Conservation (phyloP, 2,797 vertebrate species). For the Cygnus olor region DNA sequence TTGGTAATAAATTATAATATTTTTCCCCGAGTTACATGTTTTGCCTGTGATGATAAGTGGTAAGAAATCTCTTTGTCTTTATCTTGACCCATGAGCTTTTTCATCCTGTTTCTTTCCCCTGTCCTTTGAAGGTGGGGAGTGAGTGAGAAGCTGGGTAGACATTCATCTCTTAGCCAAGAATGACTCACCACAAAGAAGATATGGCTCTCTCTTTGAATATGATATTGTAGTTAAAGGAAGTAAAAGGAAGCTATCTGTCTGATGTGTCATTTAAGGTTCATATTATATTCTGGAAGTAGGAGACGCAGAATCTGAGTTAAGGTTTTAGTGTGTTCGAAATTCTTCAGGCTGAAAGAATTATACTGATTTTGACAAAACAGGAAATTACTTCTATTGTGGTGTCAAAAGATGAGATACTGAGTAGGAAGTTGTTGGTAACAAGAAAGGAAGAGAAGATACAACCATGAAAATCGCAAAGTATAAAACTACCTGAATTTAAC, state of each 20-base stretch:
- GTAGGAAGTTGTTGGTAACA: not conserved
- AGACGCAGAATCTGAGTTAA: not conserved
- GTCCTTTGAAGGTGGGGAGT: not conserved
- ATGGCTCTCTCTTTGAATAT: not conserved
- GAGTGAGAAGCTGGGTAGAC: not conserved
- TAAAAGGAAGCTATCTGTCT: not conserved
- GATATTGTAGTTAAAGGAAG: not conserved
- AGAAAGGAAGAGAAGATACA: not conserved
- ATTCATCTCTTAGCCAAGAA: not conserved
- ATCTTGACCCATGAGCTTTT: not conserved
- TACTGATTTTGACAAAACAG: not conserved
- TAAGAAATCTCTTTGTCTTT: not conserved
- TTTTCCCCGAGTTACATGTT: not conserved
- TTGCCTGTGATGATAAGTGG: not conserved
- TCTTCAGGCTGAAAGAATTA: not conserved
- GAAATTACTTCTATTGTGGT: not conserved
- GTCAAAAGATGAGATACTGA: not conserved
- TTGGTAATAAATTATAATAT: not conserved
- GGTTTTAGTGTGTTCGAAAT: not conserved
- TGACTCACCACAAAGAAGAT: not conserved
- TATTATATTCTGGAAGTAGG: not conserved
- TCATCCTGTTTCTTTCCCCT: not conserved
- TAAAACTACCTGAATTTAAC: not conserved
- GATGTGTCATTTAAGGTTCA: not conserved
- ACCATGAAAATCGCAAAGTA: not conserved